Conservation (phyloP, 2,888 invertebrate genomes). For the Melanargia galathea region DNA sequence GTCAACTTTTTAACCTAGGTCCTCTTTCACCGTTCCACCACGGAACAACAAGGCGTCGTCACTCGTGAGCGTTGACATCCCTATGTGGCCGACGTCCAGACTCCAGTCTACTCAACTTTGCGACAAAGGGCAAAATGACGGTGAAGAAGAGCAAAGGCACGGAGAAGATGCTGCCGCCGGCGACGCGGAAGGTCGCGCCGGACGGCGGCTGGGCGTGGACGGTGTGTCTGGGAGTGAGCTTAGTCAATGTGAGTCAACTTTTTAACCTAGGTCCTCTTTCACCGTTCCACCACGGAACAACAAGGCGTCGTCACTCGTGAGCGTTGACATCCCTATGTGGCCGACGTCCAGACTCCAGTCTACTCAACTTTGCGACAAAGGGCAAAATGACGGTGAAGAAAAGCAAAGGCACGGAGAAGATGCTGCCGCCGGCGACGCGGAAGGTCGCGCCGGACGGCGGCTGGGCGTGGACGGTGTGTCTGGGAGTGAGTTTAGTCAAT, state of each 20-base stretch:
- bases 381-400: conserved; percentile 69
- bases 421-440: conserved; percentile 74
- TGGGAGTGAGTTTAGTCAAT: conserved; percentile 92
- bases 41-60: too few species aligned
- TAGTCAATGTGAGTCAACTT: conserved; percentile 93
- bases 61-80: too few species aligned
- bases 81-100: too few species aligned
- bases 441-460: conserved; percentile 93
- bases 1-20: conserved; percentile 70
- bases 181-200: conserved; percentile 87
- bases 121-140: conserved; percentile 79
- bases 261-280: too few species aligned
- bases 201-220: conserved; percentile 96
- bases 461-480: conserved; percentile 94
- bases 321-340: too few species aligned
- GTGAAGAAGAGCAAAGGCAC: conserved; percentile 76
- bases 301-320: too few species aligned
- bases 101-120: conserved; percentile 52
- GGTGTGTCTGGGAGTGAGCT: conserved; percentile 91
- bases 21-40: too few species aligned
- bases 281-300: too few species aligned
- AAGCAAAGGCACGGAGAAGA: conserved; percentile 66
- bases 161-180: conserved; percentile 60
- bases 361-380: too few species aligned
- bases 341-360: too few species aligned